phyloP scores from a whole-genome alignment of 2,797 vertebrate species.

The Galago senegalensis region DNA sequence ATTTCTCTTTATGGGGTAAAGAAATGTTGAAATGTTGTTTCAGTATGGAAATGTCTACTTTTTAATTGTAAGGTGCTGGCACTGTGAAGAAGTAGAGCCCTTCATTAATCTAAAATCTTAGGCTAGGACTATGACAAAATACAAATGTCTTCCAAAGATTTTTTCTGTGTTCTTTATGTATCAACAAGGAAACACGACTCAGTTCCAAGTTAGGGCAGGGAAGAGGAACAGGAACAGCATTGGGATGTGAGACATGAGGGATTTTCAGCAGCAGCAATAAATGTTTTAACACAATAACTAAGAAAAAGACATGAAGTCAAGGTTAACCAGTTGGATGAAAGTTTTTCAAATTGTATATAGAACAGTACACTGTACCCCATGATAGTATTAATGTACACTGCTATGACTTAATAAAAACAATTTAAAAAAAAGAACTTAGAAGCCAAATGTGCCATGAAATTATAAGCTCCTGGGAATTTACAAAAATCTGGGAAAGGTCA shows the following conservation, averaged over 20 bases:
- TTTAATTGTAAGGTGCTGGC: neutral
- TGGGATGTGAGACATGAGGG: neutral
- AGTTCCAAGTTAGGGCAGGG: constrained; percentile 16
- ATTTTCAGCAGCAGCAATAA: constrained; percentile 18
- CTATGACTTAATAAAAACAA: too few species aligned
- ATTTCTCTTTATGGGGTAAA: neutral
- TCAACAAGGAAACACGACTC: neutral
- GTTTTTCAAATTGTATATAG: too few species aligned
- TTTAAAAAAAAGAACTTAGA: neutral
- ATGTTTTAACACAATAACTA: too few species aligned
- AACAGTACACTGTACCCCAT: too few species aligned
- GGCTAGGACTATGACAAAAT: neutral
- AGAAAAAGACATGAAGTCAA: too few species aligned
- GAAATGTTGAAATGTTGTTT: neutral
- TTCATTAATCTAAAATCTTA: constrained; percentile 49
- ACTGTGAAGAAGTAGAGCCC: neutral
- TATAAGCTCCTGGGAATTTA: neutral
- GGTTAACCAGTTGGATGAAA: too few species aligned
- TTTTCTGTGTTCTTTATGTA: neutral
- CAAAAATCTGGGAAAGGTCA: neutral
- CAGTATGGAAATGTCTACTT: neutral
- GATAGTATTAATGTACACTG: too few species aligned
- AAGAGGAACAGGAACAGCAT: neutral
- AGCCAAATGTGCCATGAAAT: constrained; percentile 36
- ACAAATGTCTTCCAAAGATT: neutral